phyloP scores from a whole-genome alignment of 2,113 vertebrate species.

The Tricholaema leucomelas region DNA sequence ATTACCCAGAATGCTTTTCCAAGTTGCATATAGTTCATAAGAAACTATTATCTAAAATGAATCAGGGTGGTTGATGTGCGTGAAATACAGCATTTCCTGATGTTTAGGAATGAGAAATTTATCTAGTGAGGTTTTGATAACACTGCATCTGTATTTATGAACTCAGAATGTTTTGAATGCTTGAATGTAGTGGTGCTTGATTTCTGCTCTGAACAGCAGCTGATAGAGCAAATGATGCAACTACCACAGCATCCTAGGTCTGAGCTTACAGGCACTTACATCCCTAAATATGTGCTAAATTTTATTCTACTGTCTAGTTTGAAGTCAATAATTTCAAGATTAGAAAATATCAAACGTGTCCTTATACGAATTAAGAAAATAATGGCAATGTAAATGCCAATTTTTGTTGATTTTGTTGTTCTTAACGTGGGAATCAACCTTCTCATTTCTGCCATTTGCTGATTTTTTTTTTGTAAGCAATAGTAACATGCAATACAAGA shows the following conservation, averaged over 20 bases:
- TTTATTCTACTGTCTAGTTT: background rate
- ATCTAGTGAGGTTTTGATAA: background rate
- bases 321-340: background rate
- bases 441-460: background rate
- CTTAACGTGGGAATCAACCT: background rate
- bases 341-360: background rate
- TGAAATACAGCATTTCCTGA: background rate
- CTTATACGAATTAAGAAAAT: background rate
- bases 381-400: background rate
- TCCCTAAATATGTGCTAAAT: background rate
- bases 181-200: background rate
- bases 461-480: background rate
- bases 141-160: background rate
- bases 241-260: background rate
- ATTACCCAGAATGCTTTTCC: background rate
- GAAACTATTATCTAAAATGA: background rate
- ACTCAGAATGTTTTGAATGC: background rate
- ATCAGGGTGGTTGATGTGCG: background rate
- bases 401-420: background rate
- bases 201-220: background rate
- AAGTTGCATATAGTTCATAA: background rate
- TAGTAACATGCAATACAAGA: background rate
- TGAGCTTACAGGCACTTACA: background rate
- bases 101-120: background rate
- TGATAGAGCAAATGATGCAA: background rate